These are phyloP conservation scores for Lycocerus yunnanus DNA, from an alignment of 2,888 invertebrate species.

Conservation along the genomic window DNA sequence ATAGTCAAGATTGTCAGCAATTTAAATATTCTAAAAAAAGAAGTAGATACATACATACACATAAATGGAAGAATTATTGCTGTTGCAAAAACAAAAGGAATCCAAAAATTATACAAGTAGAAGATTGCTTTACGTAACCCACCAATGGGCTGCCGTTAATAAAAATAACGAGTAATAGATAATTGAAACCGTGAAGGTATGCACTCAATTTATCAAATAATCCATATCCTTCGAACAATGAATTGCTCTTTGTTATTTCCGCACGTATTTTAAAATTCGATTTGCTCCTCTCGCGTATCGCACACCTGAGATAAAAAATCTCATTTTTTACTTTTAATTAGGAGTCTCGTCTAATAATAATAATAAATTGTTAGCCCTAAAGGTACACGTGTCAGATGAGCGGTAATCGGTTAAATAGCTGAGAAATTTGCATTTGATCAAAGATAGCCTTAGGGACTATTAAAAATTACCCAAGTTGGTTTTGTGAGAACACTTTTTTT, in stretches of 20 bases:
- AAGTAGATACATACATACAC: background rate
- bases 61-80: background rate
- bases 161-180: slow-evolving; percentile 15
- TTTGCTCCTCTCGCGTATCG: slow-evolving; percentile 1
- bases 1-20: background rate
- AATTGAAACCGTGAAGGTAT: slow-evolving; percentile 46
- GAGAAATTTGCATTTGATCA: slow-evolving; percentile 16
- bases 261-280: slow-evolving; percentile 33
- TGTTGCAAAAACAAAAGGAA: slow-evolving; percentile 2
- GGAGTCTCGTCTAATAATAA: slow-evolving; percentile 9
- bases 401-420: slow-evolving; percentile 19
- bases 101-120: slow-evolving; percentile 3
- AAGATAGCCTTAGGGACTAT: slow-evolving; percentile 8
- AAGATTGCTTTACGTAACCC: background rate
- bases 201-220: slow-evolving; percentile 50
- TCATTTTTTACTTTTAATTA: slow-evolving; percentile 10
- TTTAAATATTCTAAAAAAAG: background rate
- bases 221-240: slow-evolving; percentile 44
- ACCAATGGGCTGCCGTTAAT: background rate
- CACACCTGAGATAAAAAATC: background rate
- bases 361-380: slow-evolving; percentile 4
- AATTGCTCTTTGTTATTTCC: slow-evolving; percentile 47
- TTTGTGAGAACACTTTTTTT: background rate
- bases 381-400: slow-evolving; percentile 18
- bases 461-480: background rate